These are phyloP conservation scores for Puma concolor DNA, from an alignment of 2,113 vertebrate genomes.

Conservation along the genomic window DNA sequence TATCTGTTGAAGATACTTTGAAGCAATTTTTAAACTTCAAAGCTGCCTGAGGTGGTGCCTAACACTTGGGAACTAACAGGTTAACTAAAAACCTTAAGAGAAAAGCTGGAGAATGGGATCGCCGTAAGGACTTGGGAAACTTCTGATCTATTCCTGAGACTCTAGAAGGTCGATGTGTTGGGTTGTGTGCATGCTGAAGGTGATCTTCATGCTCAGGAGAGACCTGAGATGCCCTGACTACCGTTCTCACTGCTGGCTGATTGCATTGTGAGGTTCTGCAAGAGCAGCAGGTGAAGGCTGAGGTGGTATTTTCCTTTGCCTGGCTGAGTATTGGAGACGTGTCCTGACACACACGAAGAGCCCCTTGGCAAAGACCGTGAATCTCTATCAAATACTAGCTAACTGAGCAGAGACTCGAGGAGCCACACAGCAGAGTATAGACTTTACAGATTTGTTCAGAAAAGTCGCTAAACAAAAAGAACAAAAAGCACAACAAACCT, in stretches of 20 bases:
- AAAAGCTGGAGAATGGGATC: background rate
- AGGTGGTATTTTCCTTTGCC: background rate
- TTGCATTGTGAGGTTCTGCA: background rate
- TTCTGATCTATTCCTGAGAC: background rate
- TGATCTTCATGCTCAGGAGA: background rate
- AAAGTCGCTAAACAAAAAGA: background rate
- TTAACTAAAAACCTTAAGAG: background rate
- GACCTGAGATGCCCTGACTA: background rate
- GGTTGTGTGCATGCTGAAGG: background rate
- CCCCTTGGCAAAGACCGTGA: background rate
- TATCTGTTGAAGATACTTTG: background rate
- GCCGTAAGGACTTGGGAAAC: background rate
- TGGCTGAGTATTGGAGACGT: background rate
- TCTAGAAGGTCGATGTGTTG: background rate
- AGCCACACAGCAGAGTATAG: background rate
- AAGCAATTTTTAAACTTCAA: background rate
- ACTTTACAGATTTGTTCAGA: background rate
- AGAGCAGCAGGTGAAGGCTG: background rate
- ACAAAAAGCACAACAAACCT: background rate
- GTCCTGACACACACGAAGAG: background rate
- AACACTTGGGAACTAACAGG: background rate
- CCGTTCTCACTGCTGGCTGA: background rate
- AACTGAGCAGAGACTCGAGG: background rate
- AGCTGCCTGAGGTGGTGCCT: background rate
- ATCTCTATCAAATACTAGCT: background rate